These are phyloP conservation scores for Clytia hemisphaerica DNA, from an alignment of 30 jellyfish, hydroid and myxozoan species.

Conservation along the genomic window DNA sequence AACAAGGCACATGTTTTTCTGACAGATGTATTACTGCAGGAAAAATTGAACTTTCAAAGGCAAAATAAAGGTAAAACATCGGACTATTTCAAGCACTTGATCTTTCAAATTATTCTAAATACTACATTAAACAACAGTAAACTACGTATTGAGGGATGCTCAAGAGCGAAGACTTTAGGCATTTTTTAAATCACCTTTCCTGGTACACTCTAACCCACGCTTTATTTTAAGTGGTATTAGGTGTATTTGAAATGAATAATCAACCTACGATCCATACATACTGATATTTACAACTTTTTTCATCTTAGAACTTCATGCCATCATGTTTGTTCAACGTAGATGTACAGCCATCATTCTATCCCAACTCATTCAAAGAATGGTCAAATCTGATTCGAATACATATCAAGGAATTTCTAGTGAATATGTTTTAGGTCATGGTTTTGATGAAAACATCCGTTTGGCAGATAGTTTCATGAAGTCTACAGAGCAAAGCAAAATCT, in stretches of 20 bases:
- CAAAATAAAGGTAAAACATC: too few relatives aligned
- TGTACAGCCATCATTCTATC: constrained; percentile 62
- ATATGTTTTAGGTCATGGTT: constrained; percentile 61
- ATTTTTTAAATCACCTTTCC: too few relatives aligned
- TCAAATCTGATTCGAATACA: constrained; percentile 3
- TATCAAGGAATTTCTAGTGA: constrained; percentile 47
- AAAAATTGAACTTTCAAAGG: background rate
- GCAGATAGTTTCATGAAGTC: constrained; percentile 57
- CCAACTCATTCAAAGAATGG: constrained; percentile 48
- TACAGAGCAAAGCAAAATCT: constrained; percentile 41
- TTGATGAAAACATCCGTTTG: constrained; percentile 7
- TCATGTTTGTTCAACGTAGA: constrained; percentile 53
- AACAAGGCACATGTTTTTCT: constrained; percentile 19
- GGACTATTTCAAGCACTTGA: too few relatives aligned
- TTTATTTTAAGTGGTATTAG: too few relatives aligned
- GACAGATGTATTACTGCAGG: constrained; percentile 20
- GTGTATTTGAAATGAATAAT: too few relatives aligned
- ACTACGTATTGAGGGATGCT: too few relatives aligned
- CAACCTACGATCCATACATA: background rate
- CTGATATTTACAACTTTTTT: background rate
- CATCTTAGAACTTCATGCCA: constrained; percentile 57
- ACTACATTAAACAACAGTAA: too few relatives aligned
- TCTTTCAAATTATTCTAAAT: too few relatives aligned
- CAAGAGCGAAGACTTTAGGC: too few relatives aligned
- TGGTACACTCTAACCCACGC: too few relatives aligned